phyloP scores from a whole-genome alignment of 2,888 invertebrate genomes.

The Epirrita christyi region DNA sequence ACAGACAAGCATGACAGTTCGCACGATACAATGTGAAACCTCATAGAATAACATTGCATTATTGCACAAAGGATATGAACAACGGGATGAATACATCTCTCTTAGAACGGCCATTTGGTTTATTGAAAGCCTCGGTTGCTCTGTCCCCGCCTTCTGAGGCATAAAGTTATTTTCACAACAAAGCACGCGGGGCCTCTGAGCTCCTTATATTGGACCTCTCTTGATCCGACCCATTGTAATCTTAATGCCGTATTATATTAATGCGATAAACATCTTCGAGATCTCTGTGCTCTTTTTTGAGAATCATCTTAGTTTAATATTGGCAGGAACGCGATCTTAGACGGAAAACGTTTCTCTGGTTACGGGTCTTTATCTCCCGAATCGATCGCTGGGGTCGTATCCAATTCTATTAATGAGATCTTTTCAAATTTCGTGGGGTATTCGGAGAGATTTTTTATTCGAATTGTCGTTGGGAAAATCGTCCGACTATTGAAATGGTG shows the following conservation, averaged over 20 bases:
- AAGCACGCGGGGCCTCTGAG: constrained; percentile 75
- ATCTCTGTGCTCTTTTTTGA: constrained; percentile 70
- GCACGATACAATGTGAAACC: constrained; percentile 38
- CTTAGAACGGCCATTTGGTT: constrained; percentile 72
- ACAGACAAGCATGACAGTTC: constrained; percentile 36
- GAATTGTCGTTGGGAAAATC: constrained; percentile 18
- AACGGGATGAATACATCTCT: constrained; percentile 65
- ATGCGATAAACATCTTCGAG: constrained; percentile 82
- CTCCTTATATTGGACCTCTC: constrained; percentile 82
- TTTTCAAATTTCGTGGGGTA: constrained; percentile 55
- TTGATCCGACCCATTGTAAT: constrained; percentile 81
- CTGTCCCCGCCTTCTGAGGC: constrained; percentile 74
- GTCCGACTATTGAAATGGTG: constrained; percentile 26
- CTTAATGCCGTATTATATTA: constrained; percentile 84
- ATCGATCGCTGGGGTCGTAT: constrained; percentile 66
- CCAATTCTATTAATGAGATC: constrained; percentile 67
- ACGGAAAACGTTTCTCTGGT: constrained; percentile 66
- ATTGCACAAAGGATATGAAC: constrained; percentile 72
- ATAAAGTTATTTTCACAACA: constrained; percentile 84
- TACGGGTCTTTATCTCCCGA: constrained; percentile 65
- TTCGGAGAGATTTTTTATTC: constrained; percentile 35
- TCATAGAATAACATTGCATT: constrained; percentile 63
- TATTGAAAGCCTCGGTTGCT: constrained; percentile 76
- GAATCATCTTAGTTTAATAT: constrained; percentile 73
- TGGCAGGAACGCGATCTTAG: constrained; percentile 62